Evolutionary conservation across 2,113 vertebrate genomes (phyloP).

Genomic region (Stigmatopora nigra): DNA sequence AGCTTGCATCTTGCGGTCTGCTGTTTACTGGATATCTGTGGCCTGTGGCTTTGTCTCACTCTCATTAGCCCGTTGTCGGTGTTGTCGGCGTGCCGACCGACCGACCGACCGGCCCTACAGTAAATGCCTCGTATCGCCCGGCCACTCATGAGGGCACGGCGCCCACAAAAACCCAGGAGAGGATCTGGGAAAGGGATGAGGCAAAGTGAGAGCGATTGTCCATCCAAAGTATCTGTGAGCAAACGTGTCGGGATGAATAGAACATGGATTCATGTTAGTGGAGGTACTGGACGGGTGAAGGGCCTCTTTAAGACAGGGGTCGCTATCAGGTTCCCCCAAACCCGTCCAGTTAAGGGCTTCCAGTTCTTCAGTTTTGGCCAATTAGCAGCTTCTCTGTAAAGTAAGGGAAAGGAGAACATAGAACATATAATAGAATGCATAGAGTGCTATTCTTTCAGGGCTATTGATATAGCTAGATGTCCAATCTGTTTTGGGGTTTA

Average conservation of each 20-base stretch:
- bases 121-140: slow-evolving; percentile 66
- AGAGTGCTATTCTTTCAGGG: too few species aligned
- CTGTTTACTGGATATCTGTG: slow-evolving; percentile 72
- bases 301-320: slow-evolving; percentile 35
- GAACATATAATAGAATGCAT: slow-evolving; percentile 25
- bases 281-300: slow-evolving; percentile 44
- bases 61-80: slow-evolving; percentile 69
- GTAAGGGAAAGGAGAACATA: slow-evolving; percentile 18
- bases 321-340: slow-evolving; percentile 60
- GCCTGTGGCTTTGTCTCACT: slow-evolving; percentile 70
- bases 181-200: slow-evolving; percentile 51
- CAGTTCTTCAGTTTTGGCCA: slow-evolving; percentile 41
- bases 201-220: slow-evolving; percentile 30
- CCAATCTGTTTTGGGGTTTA: too few species aligned
- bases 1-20: slow-evolving; percentile 62
- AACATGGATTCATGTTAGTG: slow-evolving; percentile 38
- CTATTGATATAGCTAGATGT: too few species aligned
- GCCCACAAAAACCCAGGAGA: slow-evolving; percentile 65
- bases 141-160: slow-evolving; percentile 57
- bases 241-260: neutral
- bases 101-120: slow-evolving; percentile 56
- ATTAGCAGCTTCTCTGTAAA: slow-evolving; percentile 34
- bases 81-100: slow-evolving; percentile 57
- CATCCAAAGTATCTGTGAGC: neutral
- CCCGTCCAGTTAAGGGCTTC: slow-evolving; percentile 62